phyloP scores from a whole-genome alignment of 2,797 vertebrate species.

The Petrocephalus sullivani region DNA sequence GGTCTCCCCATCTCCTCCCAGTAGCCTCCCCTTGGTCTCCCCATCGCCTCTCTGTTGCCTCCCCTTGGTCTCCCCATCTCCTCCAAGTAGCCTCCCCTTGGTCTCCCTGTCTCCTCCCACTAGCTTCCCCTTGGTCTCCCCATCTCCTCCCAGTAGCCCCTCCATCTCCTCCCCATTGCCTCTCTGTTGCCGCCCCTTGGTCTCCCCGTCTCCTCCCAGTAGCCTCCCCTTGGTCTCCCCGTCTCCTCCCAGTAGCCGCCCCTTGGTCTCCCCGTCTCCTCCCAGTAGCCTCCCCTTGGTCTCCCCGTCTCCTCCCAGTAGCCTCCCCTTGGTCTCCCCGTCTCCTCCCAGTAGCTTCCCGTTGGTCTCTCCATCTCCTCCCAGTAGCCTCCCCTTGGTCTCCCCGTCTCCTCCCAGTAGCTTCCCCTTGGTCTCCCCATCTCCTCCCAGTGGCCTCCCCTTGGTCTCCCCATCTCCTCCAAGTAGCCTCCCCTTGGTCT shows the following conservation, averaged over 20 bases:
- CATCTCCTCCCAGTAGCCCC: too few relatives aligned
- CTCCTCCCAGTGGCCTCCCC: neutral
- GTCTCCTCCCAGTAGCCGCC: neutral
- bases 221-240: too few relatives aligned
- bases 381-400: neutral
- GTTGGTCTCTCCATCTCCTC: too few relatives aligned
- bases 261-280: too few relatives aligned
- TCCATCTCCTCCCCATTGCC: too few relatives aligned
- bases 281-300: neutral
- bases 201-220: neutral
- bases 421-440: neutral
- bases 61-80: neutral
- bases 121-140: too few relatives aligned
- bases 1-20: neutral
- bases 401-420: neutral
- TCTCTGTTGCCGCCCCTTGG: neutral
- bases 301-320: neutral
- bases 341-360: neutral
- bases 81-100: neutral
- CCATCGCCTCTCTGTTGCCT: neutral
- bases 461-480: too few relatives aligned
- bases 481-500: neutral
- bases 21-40: too few relatives aligned
- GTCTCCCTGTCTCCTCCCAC: neutral
- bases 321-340: too few relatives aligned